These are phyloP conservation scores for Lochmaea capreae DNA, from an alignment of 2,888 invertebrate genomes.

Conservation along the genomic window DNA sequence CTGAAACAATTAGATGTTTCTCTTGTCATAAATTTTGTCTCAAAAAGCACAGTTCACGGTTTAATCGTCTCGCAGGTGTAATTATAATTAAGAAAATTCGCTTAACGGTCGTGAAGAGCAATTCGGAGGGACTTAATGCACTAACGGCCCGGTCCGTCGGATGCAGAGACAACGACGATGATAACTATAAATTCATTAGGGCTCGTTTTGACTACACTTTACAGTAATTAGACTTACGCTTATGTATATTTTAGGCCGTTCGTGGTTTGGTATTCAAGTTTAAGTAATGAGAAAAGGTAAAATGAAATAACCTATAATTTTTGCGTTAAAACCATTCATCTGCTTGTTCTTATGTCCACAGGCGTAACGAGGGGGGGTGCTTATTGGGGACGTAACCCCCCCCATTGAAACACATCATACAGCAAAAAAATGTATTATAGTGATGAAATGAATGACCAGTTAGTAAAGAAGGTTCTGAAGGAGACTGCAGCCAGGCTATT, in stretches of 20 bases:
- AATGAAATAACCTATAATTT: no score
- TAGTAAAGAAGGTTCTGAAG: no score
- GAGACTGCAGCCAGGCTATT: no score
- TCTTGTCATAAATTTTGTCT: conserved; percentile 30
- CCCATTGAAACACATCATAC: no score
- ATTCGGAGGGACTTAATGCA: conserved; percentile 54
- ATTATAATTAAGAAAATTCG: conserved; percentile 55
- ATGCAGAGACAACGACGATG: conserved; percentile 49
- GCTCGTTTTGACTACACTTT: conserved; percentile 55
- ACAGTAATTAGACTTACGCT: conserved; percentile 57
- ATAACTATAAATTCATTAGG: conserved; percentile 59
- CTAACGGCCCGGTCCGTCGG: conserved; percentile 33
- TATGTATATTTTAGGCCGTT: conserved; percentile 47
- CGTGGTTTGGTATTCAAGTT: conserved; percentile 8
- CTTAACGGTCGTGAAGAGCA: conserved; percentile 51
- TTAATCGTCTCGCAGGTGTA: conserved; percentile 56
- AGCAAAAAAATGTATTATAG: no score
- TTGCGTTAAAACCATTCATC: no score
- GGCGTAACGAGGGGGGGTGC: no score
- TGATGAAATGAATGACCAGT: no score
- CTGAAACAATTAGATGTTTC: conserved; percentile 35
- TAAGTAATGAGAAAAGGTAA: background rate
- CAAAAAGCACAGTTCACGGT: conserved; percentile 47
- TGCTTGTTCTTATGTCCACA: no score
- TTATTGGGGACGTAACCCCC: no score